Percentiles rank a stretch among this genome's conserved stretches.
phyloP scores from a whole-genome alignment of 1,140 invertebrate species.

The Drosophila eugracilis region DNA sequence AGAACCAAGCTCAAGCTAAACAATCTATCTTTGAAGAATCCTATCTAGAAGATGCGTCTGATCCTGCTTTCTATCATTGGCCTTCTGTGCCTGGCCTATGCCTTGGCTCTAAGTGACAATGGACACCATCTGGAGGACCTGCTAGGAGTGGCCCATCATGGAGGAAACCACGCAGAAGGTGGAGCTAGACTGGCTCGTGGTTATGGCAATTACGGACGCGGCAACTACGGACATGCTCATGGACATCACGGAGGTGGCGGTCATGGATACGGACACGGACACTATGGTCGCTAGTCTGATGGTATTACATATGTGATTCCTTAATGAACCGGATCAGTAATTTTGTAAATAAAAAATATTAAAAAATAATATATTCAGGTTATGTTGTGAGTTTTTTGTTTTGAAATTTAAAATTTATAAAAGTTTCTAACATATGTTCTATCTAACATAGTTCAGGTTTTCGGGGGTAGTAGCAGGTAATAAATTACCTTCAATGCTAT shows the following conservation, averaged over 20 bases:
- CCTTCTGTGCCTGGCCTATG: constrained; percentile 33
- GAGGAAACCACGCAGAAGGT: constrained; percentile 44
- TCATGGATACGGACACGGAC: constrained; percentile 1
- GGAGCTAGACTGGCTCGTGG: constrained; percentile 29
- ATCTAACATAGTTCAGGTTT: too few species aligned
- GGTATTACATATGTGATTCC: fast-evolving
- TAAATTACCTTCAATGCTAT: too few species aligned
- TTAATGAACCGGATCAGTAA: background rate
- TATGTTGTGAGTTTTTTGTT: too few species aligned
- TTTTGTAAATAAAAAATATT: too few species aligned
- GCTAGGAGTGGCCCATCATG: constrained; percentile 50
- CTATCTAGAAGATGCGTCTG: constrained; percentile 43
- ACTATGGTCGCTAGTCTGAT: constrained; percentile 5
- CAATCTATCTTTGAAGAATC: constrained; percentile 2
- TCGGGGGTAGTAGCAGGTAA: too few species aligned
- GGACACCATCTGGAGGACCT: constrained; percentile 15
- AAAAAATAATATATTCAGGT: too few species aligned
- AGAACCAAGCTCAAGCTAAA: constrained; percentile 1
- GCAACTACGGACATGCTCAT: constrained; percentile 1
- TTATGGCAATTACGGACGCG: constrained; percentile 15
- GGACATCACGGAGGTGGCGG: constrained; percentile 1
- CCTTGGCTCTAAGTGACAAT: constrained; percentile 18
- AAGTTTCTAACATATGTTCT: too few species aligned
- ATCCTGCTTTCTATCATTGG: constrained; percentile 31
- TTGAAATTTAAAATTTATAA: too few species aligned